Evolutionary conservation across 1,140 invertebrate species (phyloP).

Genomic region (Brachionus manjavacas): DNA sequence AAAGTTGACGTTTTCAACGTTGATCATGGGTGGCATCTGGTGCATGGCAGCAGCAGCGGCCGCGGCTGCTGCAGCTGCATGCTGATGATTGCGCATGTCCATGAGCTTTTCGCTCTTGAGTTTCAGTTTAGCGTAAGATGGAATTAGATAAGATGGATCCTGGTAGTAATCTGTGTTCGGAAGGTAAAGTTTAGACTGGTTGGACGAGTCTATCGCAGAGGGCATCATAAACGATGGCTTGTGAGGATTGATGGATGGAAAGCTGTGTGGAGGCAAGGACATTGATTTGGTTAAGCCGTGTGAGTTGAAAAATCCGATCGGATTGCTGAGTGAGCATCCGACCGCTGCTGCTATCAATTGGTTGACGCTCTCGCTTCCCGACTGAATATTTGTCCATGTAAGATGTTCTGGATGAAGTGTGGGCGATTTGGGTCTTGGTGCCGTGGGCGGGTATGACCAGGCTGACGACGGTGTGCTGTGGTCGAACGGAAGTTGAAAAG

Average conservation of each 20-base stretch:
- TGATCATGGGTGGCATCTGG: slow-evolving; percentile 23
- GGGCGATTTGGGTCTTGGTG: not conserved
- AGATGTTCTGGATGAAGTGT: not conserved
- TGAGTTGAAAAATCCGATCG: not conserved
- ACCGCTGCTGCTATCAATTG: not conserved
- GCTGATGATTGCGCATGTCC: slow-evolving; percentile 2
- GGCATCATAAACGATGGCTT: not conserved
- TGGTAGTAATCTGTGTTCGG: not conserved
- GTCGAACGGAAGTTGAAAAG: not conserved
- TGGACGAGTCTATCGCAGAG: not conserved
- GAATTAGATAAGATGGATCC: not conserved
- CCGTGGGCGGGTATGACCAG: not conserved
- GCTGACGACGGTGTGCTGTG: not conserved
- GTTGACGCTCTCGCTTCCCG: not conserved
- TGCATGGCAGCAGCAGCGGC: not conserved
- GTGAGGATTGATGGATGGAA: not conserved
- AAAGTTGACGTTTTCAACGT: slow-evolving; percentile 36
- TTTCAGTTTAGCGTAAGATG: not conserved
- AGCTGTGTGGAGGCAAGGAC: not conserved
- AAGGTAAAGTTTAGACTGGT: not conserved
- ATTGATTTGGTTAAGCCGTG: not conserved
- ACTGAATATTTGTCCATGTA: not conserved
- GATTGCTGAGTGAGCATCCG: not conserved
- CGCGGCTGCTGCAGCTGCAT: not conserved
- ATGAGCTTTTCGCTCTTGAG: slow-evolving; percentile 29